These are phyloP conservation scores for Falcaria lacertinaria DNA, from an alignment of 2,888 invertebrate species.

Conservation along the genomic window DNA sequence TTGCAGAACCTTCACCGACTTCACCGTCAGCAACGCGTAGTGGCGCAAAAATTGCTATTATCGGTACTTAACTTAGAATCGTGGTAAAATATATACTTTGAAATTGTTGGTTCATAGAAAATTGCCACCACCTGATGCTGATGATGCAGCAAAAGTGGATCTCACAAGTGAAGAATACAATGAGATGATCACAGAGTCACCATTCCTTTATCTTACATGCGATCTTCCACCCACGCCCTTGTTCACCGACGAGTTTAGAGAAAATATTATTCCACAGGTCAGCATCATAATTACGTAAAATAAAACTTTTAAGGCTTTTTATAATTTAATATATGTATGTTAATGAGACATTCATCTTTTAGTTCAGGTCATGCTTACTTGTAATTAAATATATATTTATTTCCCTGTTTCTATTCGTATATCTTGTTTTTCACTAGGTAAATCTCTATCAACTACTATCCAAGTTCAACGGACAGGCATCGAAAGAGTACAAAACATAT, in stretches of 20 bases:
- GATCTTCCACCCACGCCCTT: slow-evolving; percentile 98
- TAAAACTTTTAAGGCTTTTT: too few relatives aligned
- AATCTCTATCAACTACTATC: slow-evolving; percentile 95
- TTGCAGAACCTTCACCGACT: too few relatives aligned
- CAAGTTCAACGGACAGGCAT: slow-evolving; percentile 97
- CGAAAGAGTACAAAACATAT: slow-evolving; percentile 99
- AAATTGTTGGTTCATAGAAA: slow-evolving; percentile 78
- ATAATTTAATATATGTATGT: too few relatives aligned
- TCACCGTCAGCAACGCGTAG: too few relatives aligned
- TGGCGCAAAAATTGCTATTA: too few relatives aligned
- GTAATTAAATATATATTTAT: too few relatives aligned
- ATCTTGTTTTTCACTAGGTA: too few relatives aligned
- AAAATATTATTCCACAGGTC: slow-evolving; percentile 99
- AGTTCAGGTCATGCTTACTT: too few relatives aligned
- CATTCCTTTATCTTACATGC: slow-evolving; percentile 97
- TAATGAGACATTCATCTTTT: too few relatives aligned
- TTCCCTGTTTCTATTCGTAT: too few relatives aligned
- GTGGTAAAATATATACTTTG: neutral
- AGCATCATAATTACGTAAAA: slow-evolving; percentile 5
- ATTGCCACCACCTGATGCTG: slow-evolving; percentile 94
- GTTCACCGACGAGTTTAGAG: slow-evolving; percentile 97
- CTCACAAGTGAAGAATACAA: slow-evolving; percentile 92
- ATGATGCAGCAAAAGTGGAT: slow-evolving; percentile 91
- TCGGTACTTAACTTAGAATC: too few relatives aligned
- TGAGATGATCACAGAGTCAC: slow-evolving; percentile 92